Conservation (phyloP, 2,888 invertebrate species). For the Lycaena phlaeas region DNA sequence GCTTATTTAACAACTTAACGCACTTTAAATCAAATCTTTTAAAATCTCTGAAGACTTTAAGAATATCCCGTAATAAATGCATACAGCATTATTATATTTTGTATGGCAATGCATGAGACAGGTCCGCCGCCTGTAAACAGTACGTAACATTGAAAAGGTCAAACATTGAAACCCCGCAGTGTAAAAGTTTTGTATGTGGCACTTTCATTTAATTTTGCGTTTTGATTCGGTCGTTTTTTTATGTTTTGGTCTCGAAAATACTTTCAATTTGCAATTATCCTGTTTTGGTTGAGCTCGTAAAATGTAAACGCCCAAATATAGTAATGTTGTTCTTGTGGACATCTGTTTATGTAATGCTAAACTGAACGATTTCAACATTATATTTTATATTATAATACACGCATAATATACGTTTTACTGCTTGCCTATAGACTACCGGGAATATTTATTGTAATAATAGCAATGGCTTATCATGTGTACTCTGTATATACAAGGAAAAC, state of each 20-base stretch:
- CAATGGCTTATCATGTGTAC: no score
- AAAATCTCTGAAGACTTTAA: no score
- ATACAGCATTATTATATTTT: not conserved
- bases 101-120: not conserved
- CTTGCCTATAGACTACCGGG: no score
- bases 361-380: no score
- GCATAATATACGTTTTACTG: no score
- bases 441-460: no score
- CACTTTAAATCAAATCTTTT: not conserved
- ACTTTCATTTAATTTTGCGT: not conserved
- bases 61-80: no score
- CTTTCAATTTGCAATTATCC: not conserved
- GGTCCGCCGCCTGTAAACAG: conserved; percentile 6
- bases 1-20: not conserved
- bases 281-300: not conserved
- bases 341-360: not conserved
- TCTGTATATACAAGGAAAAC: no score
- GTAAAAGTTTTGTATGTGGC: not conserved
- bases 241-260: not conserved
- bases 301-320: not conserved
- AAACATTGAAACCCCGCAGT: no score
- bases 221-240: not conserved
- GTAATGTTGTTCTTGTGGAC: not conserved
- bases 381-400: no score
- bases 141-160: conserved; percentile 10